These are phyloP conservation scores for Corticium candelabrum DNA, from an alignment of 37 sponge, comb jelly and placozoan species.

Conservation along the genomic window DNA sequence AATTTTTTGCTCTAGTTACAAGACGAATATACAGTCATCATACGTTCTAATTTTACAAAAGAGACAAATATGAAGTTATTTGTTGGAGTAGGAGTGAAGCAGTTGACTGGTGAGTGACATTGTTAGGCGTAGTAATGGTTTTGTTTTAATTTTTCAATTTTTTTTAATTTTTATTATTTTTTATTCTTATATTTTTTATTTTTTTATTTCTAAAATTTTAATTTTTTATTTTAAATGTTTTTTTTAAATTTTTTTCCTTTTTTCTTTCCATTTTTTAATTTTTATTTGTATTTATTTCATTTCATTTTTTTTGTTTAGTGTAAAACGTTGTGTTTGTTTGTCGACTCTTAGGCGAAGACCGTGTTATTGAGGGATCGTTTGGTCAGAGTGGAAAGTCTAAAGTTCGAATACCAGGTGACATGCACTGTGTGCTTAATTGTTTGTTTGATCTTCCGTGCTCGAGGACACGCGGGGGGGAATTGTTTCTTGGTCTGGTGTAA, in stretches of 20 bases:
- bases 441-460: neutral
- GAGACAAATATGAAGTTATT: constrained; percentile 85
- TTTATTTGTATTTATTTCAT: no score
- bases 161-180: no score
- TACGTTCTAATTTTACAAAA: constrained; percentile 72
- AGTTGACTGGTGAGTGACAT: constrained; percentile 78
- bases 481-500: neutral
- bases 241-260: no score
- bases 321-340: no score
- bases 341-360: constrained; percentile 57
- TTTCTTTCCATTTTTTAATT: no score
- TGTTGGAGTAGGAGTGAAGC: constrained; percentile 48
- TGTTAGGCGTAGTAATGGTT: no score
- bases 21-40: constrained; percentile 78
- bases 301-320: no score
- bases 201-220: no score
- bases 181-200: no score
- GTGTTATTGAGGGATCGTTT: constrained; percentile 77
- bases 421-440: neutral
- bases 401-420: constrained; percentile 55
- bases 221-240: no score
- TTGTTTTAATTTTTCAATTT: no score
- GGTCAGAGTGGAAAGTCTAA: constrained; percentile 88
- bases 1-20: constrained; percentile 42
- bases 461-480: neutral